Evolutionary conservation across 2,797 vertebrate genomes (phyloP).

Genomic region (Agapornis canus): DNA sequence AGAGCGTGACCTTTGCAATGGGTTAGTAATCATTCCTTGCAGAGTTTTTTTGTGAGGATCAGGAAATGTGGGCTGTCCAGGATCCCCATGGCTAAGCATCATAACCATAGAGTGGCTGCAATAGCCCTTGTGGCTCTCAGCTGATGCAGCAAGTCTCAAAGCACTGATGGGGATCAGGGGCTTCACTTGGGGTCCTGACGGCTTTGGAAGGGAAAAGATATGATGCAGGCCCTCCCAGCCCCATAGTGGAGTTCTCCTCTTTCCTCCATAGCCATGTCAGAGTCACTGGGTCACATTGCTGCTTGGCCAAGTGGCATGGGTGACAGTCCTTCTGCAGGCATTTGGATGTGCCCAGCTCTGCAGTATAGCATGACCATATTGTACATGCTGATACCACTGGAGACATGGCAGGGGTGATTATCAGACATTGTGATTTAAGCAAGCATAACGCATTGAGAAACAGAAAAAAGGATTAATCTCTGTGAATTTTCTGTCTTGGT

Average conservation of each 20-base stretch:
- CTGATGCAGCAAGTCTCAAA: accelerated
- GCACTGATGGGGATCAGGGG: accelerated
- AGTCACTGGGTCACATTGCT: accelerated
- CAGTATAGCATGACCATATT: accelerated
- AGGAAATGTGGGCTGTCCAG: not conserved
- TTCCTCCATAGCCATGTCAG: not conserved
- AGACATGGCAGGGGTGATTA: not conserved
- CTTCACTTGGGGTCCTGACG: accelerated
- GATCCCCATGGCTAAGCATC: not conserved
- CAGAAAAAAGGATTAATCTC: not conserved
- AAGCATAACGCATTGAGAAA: not conserved
- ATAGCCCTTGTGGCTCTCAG: accelerated
- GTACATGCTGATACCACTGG: not conserved
- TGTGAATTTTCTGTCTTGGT: not conserved
- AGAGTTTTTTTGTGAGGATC: not conserved
- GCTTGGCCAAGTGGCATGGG: not conserved
- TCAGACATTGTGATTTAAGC: not conserved
- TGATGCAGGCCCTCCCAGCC: not conserved
- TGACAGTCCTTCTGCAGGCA: not conserved
- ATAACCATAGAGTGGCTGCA: accelerated
- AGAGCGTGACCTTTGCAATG: not conserved
- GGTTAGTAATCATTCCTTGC: not conserved
- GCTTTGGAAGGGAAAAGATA: not conserved
- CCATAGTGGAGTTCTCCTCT: not conserved
- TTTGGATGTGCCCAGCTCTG: not conserved